phyloP scores from a whole-genome alignment of 2,113 vertebrate species.

The Psilopogon haemacephalus region DNA sequence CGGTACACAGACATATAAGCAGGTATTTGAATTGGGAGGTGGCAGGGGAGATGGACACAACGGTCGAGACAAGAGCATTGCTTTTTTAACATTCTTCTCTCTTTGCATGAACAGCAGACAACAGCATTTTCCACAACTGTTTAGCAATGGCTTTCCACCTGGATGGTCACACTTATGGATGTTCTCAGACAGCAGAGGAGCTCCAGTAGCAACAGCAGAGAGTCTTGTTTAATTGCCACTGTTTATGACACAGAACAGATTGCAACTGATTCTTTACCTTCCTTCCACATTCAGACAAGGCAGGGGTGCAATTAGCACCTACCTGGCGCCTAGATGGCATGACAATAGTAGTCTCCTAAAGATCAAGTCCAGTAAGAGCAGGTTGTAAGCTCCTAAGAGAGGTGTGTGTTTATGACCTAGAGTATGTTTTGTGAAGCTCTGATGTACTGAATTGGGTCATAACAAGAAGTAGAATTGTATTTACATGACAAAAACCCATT shows the following conservation, averaged over 20 bases:
- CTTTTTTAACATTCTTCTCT: background rate
- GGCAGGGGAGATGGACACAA: rapidly evolving
- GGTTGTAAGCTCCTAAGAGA: background rate
- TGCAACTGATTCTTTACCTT: background rate
- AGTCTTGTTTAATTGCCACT: background rate
- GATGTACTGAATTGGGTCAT: background rate
- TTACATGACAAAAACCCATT: background rate
- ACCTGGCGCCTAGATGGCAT: background rate
- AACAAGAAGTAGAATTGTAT: background rate
- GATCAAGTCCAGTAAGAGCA: background rate
- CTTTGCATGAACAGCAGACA: background rate
- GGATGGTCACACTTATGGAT: rapidly evolving
- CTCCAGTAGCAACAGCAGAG: background rate
- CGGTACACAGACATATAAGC: rapidly evolving
- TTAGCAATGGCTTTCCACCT: background rate
- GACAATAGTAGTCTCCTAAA: background rate
- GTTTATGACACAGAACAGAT: background rate
- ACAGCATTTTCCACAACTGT: background rate
- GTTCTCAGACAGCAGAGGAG: background rate
- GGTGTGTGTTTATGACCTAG: background rate
- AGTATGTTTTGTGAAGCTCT: background rate
- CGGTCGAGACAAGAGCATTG: background rate
- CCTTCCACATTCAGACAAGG: background rate
- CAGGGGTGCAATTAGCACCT: background rate
- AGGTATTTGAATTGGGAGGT: background rate